Base-by-base conservation (phyloP, 1,140 invertebrate species). In the Formica exsecta region DNA sequence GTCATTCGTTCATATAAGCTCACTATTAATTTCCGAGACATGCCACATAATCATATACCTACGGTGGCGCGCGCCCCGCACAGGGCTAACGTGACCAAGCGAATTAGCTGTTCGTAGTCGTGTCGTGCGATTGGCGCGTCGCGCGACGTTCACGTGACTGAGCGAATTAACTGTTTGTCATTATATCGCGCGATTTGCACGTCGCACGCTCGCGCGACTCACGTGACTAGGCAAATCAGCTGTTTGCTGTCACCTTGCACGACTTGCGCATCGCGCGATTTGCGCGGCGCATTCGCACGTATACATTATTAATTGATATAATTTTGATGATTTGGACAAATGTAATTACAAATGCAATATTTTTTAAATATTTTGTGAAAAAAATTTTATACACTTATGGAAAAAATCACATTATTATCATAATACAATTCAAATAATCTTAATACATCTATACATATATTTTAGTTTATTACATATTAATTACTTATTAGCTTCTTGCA, bases 21-120 rank as follows among this genome's bases (percentile, higher is more conserved):
- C 16, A 8, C 32, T 44, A 68, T 77, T 87, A 87, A 87, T 85
- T 86, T 77, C 41, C 54, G 44, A 57, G 1, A 76, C 62, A 51
- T 41, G 73, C n/a, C 44, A 25, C 36, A 41, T 86, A 29, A 76
- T 77, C 22, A 32, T 48, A 29, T 19, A 61, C 16, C 16, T 51
- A 51, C 1, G 48, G 48, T 19, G 48, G 13, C 13, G 16, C 4
- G 16, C 41, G 9, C 41, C 41, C 9, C 9, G 16, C 16, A 19
- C 48, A 4, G 32, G 48, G 48, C 13, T 51, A 16, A 51, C 48
- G 48, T 51, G 48, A 51, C 48, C 48, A 19, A 51, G 48, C 48
- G 48, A 51, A 51, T 51, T 51, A 51, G 48, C 48, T 51, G 48
- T 51, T 16, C 48, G 48, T 51, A 51, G 16, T 51, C 13, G 48